phyloP scores from a whole-genome alignment of 1,140 invertebrate species.

The Semibalanus balanoides region DNA sequence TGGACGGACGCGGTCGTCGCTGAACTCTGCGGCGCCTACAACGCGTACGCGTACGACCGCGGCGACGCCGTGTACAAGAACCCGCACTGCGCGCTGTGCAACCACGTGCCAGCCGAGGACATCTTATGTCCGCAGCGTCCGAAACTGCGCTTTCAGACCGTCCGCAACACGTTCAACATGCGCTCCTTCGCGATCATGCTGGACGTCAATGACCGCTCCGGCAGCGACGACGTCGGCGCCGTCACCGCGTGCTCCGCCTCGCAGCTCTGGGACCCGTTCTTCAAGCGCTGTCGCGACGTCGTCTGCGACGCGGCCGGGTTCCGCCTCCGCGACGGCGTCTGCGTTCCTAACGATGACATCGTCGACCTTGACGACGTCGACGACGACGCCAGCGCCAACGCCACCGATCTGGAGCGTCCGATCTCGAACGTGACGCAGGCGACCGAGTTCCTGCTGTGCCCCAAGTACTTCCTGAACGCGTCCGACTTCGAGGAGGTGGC shows the following conservation, averaged over 20 bases:
- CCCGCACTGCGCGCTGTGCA: constrained; percentile 42
- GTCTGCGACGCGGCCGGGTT: constrained; percentile 25
- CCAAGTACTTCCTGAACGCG: constrained; percentile 28
- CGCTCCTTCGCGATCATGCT: constrained; percentile 38
- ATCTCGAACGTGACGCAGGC: background rate
- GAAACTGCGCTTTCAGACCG: constrained; percentile 16
- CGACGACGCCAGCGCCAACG: constrained; percentile 10
- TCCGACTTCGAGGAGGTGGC: constrained; percentile 29
- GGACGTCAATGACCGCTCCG: constrained; percentile 28
- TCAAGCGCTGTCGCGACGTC: constrained; percentile 33
- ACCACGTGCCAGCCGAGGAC: constrained; percentile 30
- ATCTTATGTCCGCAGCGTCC: constrained; percentile 25
- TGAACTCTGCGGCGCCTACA: constrained; percentile 29
- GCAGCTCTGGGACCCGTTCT: constrained; percentile 39
- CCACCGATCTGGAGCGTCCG: background rate
- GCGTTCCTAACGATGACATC: constrained; percentile 16
- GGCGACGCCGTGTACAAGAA: constrained; percentile 34
- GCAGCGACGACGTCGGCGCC: constrained; percentile 28
- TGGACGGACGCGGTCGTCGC: constrained; percentile 27
- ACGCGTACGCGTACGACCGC: constrained; percentile 29
- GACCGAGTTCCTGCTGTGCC: constrained; percentile 22
- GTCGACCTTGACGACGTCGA: constrained; percentile 14
- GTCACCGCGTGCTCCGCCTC: constrained; percentile 24
- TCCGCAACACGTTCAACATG: constrained; percentile 31
- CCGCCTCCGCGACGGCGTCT: constrained; percentile 23